These are phyloP conservation scores for Cephus sareptanus DNA, from an alignment of 2,888 invertebrate genomes.

Conservation along the genomic window DNA sequence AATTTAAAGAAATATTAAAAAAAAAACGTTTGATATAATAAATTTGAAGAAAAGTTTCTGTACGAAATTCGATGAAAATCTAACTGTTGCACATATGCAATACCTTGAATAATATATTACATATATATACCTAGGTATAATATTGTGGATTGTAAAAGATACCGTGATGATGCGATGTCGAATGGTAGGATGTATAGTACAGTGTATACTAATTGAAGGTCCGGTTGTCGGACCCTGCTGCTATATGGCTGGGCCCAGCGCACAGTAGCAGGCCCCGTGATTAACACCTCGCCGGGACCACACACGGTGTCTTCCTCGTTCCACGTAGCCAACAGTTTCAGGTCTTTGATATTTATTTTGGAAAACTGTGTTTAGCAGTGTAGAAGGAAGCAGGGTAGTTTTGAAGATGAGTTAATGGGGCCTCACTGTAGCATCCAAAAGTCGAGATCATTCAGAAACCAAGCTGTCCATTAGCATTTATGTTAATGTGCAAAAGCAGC, in stretches of 20 bases:
- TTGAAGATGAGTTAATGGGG: neutral
- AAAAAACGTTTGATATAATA: neutral
- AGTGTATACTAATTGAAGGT: slow-evolving; percentile 64
- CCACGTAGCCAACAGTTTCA: slow-evolving; percentile 6
- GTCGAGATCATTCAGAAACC: neutral
- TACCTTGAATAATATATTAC: neutral
- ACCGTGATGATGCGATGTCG: neutral
- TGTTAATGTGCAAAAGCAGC: neutral
- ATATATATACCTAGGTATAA: neutral
- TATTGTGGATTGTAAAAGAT: neutral
- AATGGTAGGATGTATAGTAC: neutral
- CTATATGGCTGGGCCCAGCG: slow-evolving; percentile 32
- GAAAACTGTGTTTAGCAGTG: slow-evolving; percentile 25
- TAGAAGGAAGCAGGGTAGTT: neutral
- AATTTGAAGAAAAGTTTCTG: neutral
- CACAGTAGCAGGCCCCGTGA: slow-evolving; percentile 57
- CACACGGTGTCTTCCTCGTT: slow-evolving; percentile 43
- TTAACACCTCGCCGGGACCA: slow-evolving; percentile 57
- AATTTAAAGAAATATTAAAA: neutral
- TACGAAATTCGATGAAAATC: neutral
- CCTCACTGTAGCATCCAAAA: neutral
- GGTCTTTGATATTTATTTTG: slow-evolving; percentile 25
- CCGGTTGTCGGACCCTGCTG: slow-evolving; percentile 36
- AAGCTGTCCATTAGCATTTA: neutral
- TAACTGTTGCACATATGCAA: neutral